Base-by-base conservation (phyloP, 2,888 invertebrate genomes). In the Pasiphila rectangulata region DNA sequence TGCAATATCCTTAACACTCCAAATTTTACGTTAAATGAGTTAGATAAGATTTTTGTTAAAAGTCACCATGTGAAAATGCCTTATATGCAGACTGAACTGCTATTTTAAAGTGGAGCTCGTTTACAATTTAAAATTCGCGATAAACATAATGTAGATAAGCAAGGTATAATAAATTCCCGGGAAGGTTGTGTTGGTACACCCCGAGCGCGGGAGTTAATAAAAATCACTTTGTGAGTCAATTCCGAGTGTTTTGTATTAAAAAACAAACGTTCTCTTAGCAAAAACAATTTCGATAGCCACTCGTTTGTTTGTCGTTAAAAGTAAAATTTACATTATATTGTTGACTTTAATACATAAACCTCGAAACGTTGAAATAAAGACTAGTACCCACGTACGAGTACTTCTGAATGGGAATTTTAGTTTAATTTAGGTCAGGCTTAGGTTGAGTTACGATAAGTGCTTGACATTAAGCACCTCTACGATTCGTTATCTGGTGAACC, bases 81-180 rank as follows among this genome's bases (percentile, higher is more conserved):
- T 30, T 30, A 7, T 15, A 4, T 15, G 1, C 17, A 64, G 67
- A 75, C 70, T 66, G 64, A 64, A 64, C 67, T 63, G 72, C 69
- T 72, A 68, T 73, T 72, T 69, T 69, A 69, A 72, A 76, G 71
- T 71, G 58, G 67, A 69, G 72, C 77, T 77, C 78, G 81, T 82
- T 83, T 82, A 82, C 82, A 83, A 83, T 83, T 83, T 84, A 79
- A 84, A 83, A 82, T 80, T 76, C 63, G 64, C 72, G 78, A 83
- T 83, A 83, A 82, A 83, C 81, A 82, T 79, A n/a, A 81, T 81
- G 82, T 77, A 83, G 80, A 83, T 83, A 79, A 67, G 74, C 63
- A 64, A 56, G 71, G 72, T 63, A 69, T 76, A 82, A 83, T 83
- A 82, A 80, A 83, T 83, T 76, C 70, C 64, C 62, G 61, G 67